These are phyloP conservation scores for Stylophora pistillata DNA, from an alignment of 64 coral and sea anemone species.

Conservation along the genomic window DNA sequence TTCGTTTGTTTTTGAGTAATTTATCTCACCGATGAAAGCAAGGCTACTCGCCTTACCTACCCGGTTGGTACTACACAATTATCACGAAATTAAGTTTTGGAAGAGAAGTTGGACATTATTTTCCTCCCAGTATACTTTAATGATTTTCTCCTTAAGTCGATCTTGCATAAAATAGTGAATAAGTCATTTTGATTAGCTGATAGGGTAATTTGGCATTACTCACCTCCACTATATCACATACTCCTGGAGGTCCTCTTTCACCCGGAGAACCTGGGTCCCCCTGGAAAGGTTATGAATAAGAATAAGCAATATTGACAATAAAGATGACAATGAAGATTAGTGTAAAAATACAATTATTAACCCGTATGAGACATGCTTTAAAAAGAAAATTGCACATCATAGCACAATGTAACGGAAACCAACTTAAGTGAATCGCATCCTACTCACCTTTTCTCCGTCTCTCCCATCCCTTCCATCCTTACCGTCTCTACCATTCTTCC, in stretches of 20 bases:
- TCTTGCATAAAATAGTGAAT: too few species aligned
- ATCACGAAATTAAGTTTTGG: too few species aligned
- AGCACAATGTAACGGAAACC: not conserved
- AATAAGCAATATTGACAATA: too few species aligned
- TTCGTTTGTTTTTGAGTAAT: not conserved
- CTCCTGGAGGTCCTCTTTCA: constrained; percentile 17
- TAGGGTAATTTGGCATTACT: not conserved
- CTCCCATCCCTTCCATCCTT: constrained; percentile 36
- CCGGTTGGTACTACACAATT: not conserved
- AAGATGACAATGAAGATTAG: too few species aligned
- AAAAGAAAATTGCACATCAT: too few species aligned
- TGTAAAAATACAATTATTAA: too few species aligned
- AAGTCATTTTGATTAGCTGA: too few species aligned
- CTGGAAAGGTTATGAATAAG: not conserved
- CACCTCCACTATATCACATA: constrained; percentile 11
- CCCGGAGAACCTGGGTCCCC: not conserved
- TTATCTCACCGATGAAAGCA: not conserved
- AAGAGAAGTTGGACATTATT: too few species aligned
- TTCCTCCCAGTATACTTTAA: too few species aligned
- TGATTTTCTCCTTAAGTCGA: too few species aligned
- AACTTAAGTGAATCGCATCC: not conserved
- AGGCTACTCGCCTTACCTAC: not conserved
- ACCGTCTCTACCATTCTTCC: constrained; percentile 66
- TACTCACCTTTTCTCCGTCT: constrained; percentile 45
- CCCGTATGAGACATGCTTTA: too few species aligned